Evolutionary conservation across 2,113 vertebrate species (phyloP).

Genomic region (Pygoscelis adeliae): DNA sequence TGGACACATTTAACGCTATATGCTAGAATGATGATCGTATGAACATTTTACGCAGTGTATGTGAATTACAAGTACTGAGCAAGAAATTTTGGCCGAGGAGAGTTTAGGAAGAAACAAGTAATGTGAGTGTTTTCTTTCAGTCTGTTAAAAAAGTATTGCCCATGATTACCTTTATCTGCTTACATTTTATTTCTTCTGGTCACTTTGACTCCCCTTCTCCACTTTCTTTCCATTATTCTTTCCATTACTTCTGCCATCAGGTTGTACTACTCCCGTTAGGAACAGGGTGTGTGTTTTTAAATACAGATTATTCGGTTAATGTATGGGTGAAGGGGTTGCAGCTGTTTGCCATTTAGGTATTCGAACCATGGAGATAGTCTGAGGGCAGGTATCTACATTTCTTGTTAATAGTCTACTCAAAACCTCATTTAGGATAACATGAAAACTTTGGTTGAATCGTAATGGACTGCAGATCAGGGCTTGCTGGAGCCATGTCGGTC

Average conservation of each 20-base stretch:
- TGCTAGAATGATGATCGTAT: neutral
- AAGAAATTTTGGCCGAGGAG: neutral
- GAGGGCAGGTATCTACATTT: neutral
- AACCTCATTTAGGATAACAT: neutral
- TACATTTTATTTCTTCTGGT: neutral
- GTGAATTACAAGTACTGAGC: neutral
- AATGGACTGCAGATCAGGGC: neutral
- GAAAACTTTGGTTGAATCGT: neutral
- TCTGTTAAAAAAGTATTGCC: neutral
- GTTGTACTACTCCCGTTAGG: neutral
- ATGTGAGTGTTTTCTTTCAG: neutral
- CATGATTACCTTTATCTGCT: neutral
- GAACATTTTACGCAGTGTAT: neutral
- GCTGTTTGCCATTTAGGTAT: neutral
- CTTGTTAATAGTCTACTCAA: neutral
- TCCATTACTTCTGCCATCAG: neutral
- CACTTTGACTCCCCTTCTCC: neutral
- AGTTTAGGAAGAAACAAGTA: neutral
- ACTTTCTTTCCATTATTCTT: neutral
- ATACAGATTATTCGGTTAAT: neutral
- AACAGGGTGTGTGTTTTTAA: neutral
- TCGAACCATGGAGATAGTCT: neutral
- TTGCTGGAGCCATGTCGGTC: neutral
- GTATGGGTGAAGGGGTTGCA: neutral
- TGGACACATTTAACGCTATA: neutral